phyloP scores from a whole-genome alignment of 2,113 vertebrate genomes.

The Grammomys dolichurus region DNA sequence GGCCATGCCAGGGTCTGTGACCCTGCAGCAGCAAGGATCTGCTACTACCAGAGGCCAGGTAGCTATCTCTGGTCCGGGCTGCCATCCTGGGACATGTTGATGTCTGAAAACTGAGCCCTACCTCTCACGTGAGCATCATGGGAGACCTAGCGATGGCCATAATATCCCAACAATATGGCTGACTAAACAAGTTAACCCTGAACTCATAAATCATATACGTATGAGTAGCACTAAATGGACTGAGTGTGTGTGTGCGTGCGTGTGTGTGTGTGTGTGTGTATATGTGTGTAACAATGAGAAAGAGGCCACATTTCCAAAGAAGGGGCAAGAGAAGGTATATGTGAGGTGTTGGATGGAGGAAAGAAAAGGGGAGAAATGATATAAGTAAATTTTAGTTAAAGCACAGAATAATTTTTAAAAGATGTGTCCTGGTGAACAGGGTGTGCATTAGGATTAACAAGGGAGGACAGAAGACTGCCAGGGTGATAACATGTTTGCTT shows the following conservation, averaged over 20 bases:
- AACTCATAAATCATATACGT: no score
- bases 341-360: not conserved
- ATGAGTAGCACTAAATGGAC: not conserved
- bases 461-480: no score
- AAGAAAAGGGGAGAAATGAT: not conserved
- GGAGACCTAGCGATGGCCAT: not conserved
- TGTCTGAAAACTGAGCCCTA: no score
- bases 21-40: no score
- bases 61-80: no score
- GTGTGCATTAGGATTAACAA: fast-evolving
- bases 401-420: not conserved
- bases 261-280: not conserved
- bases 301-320: not conserved
- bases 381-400: not conserved
- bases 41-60: no score
- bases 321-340: not conserved
- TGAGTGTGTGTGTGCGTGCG: not conserved
- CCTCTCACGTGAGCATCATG: no score
- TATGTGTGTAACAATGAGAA: not conserved
- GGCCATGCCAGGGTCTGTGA: no score
- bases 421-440: not conserved
- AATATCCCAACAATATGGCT: not conserved
- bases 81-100: no score
- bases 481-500: not conserved
- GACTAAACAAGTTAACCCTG: not conserved